These are phyloP conservation scores for Cybosia mesomella DNA, from an alignment of 2,888 invertebrate genomes.

Conservation along the genomic window DNA sequence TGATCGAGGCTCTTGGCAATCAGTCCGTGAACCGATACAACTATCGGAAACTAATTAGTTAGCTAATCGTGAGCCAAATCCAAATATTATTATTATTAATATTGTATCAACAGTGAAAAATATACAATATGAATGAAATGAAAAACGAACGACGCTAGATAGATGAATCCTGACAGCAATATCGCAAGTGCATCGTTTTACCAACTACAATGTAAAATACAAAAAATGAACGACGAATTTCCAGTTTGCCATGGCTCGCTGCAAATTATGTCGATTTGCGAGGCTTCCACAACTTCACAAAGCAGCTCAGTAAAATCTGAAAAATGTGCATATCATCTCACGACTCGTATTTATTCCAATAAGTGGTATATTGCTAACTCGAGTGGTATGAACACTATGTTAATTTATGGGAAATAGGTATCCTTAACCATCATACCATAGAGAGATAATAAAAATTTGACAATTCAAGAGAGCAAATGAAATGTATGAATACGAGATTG, in stretches of 20 bases:
- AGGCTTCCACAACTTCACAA: slow-evolving; percentile 11
- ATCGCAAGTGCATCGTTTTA: not conserved
- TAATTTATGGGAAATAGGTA: not conserved
- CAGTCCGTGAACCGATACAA: too few relatives aligned
- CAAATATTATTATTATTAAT: too few relatives aligned
- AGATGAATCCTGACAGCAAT: not conserved
- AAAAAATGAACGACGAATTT: slow-evolving; percentile 18
- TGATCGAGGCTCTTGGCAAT: too few relatives aligned
- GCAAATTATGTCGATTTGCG: slow-evolving; percentile 21
- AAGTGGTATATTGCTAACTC: not conserved
- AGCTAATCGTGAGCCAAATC: too few relatives aligned
- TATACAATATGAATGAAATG: not conserved
- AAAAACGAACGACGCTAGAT: not conserved
- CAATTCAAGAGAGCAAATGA: slow-evolving; percentile 2
- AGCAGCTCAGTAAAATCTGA: not conserved
- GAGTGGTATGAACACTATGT: not conserved
- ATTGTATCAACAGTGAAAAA: not conserved
- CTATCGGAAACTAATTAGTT: too few relatives aligned
- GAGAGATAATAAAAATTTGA: not conserved
- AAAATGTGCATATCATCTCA: not conserved
- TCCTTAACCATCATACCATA: not conserved
- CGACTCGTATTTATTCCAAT: not conserved
- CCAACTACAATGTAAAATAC: slow-evolving; percentile 4
- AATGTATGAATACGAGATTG: not conserved
- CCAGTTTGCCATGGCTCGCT: slow-evolving; percentile 11